Evolutionary conservation across 2,113 vertebrate genomes (phyloP), one percentile per base, ranked within the genome.

Genomic region (Catharus fuscescens): DNA sequence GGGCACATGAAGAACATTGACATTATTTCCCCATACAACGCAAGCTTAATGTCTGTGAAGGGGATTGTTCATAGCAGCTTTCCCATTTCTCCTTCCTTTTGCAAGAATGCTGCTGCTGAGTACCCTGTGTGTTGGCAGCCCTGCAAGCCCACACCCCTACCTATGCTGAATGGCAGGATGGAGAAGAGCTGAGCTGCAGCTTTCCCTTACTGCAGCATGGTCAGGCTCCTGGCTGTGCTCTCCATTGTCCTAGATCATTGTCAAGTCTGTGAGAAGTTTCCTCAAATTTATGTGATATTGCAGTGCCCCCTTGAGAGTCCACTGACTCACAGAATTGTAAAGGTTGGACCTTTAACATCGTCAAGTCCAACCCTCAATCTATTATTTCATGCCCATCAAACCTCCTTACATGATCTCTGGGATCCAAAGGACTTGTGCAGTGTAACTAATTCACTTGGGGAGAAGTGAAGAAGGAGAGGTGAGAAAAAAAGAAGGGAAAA

Each of bases 241-340:
- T 44, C 40, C 53, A 17, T 2, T 50, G 57, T 32, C 76, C 24
- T 5, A 2, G 34, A 25, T 6, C 31, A 23, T 7, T 29, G 31
- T 26, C n/a, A n/a, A n/a, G n/a, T n/a, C n/a, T 1, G 6, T 6
- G 29, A 60, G 53, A 72, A 23, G 47, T 45, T 78, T 31, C 64
- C 77, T 83, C n/a, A 32, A 23, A 23, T 62, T 80, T 71, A 24
- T 1, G 1, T 71, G 86, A 79, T 88, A 79, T 47, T 53, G 80
- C 78, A 95, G 73, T 87, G 86, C 77, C 94, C 87, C 73, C 88
- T 74, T 59, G 34, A 96, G 77, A 93, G 69, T 23, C 34, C 52
- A 52, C 34, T 28, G 64, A 23, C 26, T 56, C 70, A 23, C 6
- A 5, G 34, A 48, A 36, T 8, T 6, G 10, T 11, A 42, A 24